Conservation (phyloP, 2,888 invertebrate genomes). For the Nomada fucata region DNA sequence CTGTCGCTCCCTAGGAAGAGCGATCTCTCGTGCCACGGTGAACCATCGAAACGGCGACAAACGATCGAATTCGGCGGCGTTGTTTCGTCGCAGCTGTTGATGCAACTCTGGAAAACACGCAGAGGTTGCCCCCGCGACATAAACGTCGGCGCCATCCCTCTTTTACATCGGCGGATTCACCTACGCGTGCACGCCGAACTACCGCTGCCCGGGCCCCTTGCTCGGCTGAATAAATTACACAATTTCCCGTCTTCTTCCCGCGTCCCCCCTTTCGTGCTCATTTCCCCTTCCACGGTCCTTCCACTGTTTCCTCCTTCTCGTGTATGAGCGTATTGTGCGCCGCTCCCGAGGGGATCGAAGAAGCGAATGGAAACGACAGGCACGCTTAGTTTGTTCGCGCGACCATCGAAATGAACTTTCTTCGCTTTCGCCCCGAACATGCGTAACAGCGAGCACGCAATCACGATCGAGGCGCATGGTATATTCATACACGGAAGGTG, state of each 20-base stretch:
- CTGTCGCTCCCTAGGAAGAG: too few relatives aligned
- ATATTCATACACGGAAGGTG: neutral
- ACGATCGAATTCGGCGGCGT: conserved; percentile 33
- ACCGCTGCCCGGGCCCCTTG: conserved; percentile 49
- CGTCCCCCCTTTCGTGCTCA: conserved; percentile 22
- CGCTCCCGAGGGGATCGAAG: conserved; percentile 61
- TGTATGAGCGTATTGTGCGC: conserved; percentile 60
- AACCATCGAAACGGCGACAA: conserved; percentile 3
- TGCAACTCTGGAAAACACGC: conserved; percentile 56
- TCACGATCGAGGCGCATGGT: neutral
- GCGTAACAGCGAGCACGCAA: neutral
- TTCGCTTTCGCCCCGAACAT: conserved; percentile 37
- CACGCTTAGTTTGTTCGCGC: conserved; percentile 17
- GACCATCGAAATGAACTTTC: conserved; percentile 36
- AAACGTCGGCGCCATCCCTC: conserved; percentile 59
- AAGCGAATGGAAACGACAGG: conserved; percentile 65
- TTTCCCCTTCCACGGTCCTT: conserved; percentile 16
- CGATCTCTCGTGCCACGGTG: neutral
- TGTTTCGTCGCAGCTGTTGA: conserved; percentile 37
- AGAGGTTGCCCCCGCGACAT: conserved; percentile 66
- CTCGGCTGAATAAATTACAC: conserved; percentile 78
- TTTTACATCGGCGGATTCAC: conserved; percentile 53
- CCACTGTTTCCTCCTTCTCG: conserved; percentile 48
- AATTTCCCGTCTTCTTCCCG: conserved; percentile 70
- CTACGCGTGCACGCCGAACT: conserved; percentile 43